Evolutionary conservation across 2,113 vertebrate genomes (phyloP), one percentile per base, ranked within the genome.

Genomic region (Alouatta palliata): DNA sequence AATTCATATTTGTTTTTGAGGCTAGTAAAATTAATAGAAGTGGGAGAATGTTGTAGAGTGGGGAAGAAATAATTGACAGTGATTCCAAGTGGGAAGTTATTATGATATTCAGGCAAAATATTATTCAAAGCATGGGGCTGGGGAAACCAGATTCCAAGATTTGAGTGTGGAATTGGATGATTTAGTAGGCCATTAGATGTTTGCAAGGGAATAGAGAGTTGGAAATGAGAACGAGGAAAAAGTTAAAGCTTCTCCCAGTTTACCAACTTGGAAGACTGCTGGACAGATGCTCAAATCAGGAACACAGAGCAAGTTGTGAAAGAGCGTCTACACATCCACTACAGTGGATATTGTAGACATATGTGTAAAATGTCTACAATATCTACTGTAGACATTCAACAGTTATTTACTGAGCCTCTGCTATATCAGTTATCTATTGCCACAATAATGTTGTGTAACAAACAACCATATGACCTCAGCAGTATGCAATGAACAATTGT

Each of bases 1-100:
- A 85, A 77, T 81, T 40, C 25, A 17, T 70, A 56, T 95, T 87
- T 73, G 4, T 68, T 96, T 95, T 96, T 61, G 37, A 70, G 80
- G 7, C 25, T 91, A 70, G 54, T 70, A 52, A 61, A 73, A 64
- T 52, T 66, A 96, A 61, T 52, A 58, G 16, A 77, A 70, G 5
- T 77, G 17, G 75, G 25, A 90, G 21, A 43, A 54, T 37, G 7
- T 56, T 40, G 54, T 75, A 35, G 37, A 88, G 16, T 70, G 14
- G 1, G 37, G 14, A 68, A 93, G 32, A 85, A 91, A 84, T 27
- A 56, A 70, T 54, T 37, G 66, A 12, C 30, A n/a, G 61, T 3
- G 30, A 84, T 68, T 87, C 49, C 8, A 96, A 83, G 40, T 56
- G 54, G 35, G 35, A 90, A 96, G 21, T 40, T 93, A 71, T 43